Evolutionary conservation across 2,113 vertebrate species (phyloP).

Genomic region (Channa maculata): DNA sequence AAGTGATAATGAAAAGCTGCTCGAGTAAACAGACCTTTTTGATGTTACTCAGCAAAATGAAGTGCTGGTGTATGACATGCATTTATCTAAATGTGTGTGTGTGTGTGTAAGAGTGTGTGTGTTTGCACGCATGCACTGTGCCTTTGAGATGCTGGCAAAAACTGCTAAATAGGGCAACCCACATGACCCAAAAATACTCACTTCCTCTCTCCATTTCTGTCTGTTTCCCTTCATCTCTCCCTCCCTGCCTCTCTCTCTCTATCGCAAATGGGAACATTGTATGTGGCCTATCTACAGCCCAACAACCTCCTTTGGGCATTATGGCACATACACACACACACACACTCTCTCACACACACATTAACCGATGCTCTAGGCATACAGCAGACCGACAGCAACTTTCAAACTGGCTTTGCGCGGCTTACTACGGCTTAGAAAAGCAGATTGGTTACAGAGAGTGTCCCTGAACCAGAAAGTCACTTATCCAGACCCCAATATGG

Average conservation of each 20-base stretch:
- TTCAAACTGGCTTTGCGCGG: slow-evolving; percentile 66
- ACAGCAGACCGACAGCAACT: slow-evolving; percentile 69
- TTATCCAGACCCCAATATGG: slow-evolving; percentile 42
- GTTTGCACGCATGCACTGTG: slow-evolving; percentile 18
- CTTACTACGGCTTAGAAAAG: slow-evolving; percentile 70
- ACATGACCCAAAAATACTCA: slow-evolving; percentile 78
- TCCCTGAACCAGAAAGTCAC: slow-evolving; percentile 54
- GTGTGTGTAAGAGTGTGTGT: slow-evolving; percentile 1
- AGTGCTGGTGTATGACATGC: slow-evolving; percentile 23
- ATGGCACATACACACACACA: slow-evolving; percentile 53
- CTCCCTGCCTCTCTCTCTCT: slow-evolving; percentile 35
- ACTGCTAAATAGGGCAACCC: slow-evolving; percentile 74
- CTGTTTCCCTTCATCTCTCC: slow-evolving; percentile 58
- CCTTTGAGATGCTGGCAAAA: slow-evolving; percentile 62
- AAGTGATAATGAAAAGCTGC: slow-evolving; percentile 47
- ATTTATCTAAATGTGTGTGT: slow-evolving; percentile 9
- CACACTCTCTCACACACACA: slow-evolving; percentile 33
- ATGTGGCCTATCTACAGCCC: slow-evolving; percentile 74
- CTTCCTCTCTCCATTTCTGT: slow-evolving; percentile 59
- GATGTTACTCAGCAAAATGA: slow-evolving; percentile 62
- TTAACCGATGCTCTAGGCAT: slow-evolving; percentile 61
- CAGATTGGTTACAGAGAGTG: slow-evolving; percentile 67
- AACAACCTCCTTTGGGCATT: slow-evolving; percentile 75
- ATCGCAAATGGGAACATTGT: slow-evolving; percentile 70
- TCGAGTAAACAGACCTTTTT: slow-evolving; percentile 52